These are phyloP conservation scores for cat (Felis catus) DNA, from an alignment of 2,113 vertebrate species.

Conservation along the genomic window DNA sequence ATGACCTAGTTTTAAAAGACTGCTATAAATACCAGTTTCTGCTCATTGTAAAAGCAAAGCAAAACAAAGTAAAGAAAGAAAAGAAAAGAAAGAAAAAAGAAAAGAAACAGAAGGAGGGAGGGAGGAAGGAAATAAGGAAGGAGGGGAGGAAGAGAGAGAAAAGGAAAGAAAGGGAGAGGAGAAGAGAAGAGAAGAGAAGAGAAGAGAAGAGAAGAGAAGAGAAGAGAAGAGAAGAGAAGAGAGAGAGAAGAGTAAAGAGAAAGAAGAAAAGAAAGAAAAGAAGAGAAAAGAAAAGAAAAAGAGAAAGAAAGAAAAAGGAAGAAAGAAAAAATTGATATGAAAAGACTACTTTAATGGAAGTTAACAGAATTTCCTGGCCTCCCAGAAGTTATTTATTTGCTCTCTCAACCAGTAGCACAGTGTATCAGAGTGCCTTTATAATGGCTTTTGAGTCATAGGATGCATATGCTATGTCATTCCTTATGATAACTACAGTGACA, in stretches of 20 bases:
- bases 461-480: not conserved
- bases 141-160: rapidly evolving
- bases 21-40: not conserved
- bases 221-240: not conserved
- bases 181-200: rapidly evolving
- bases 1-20: not conserved
- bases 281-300: not conserved
- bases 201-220: not conserved
- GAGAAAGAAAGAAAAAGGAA: not conserved
- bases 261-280: not conserved
- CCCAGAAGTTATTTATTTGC: not conserved
- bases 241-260: not conserved
- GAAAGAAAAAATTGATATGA: not conserved
- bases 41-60: not conserved
- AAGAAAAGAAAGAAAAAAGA: not conserved
- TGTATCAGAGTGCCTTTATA: not conserved
- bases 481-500: not conserved
- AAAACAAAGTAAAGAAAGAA: too few species aligned
- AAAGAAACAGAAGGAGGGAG: not conserved
- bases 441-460: not conserved
- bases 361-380: not conserved
- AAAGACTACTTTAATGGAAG: not conserved
- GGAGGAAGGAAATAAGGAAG: not conserved
- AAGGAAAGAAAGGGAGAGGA: rapidly evolving
- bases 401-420: not conserved